Evolutionary conservation across 2,797 vertebrate genomes (phyloP).

Genomic region (Kryptopterus vitreolus): DNA sequence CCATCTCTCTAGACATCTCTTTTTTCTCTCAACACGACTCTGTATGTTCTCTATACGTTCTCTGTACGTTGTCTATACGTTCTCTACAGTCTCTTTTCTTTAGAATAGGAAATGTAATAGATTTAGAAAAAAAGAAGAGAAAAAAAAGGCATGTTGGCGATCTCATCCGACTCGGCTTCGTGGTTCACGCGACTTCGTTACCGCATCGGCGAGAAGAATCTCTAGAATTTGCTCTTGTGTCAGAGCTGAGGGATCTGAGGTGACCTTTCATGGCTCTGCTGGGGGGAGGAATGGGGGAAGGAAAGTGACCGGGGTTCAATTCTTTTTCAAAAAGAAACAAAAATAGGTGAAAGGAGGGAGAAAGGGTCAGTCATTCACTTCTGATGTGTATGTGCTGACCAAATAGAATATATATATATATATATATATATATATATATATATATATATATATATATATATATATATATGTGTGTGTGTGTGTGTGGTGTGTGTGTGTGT

Average conservation of each 20-base stretch:
- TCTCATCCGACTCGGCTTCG: not conserved
- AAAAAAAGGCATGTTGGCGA: not conserved
- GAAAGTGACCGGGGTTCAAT: slow-evolving; percentile 44
- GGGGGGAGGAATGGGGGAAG: slow-evolving; percentile 21
- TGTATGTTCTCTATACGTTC: too few relatives aligned
- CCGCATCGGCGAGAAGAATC: not conserved
- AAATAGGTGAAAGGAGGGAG: slow-evolving; percentile 23
- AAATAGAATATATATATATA: not conserved
- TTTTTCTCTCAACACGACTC: too few relatives aligned
- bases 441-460: too few relatives aligned
- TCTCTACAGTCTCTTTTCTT: too few relatives aligned
- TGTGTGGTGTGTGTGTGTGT: too few relatives aligned
- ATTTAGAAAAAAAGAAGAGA: too few relatives aligned
- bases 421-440: too few relatives aligned
- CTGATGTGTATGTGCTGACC: slow-evolving; percentile 16
- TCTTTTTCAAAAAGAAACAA: slow-evolving; percentile 35
- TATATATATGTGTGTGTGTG: too few relatives aligned
- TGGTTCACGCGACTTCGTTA: slow-evolving; percentile 6
- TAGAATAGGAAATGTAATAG: too few relatives aligned
- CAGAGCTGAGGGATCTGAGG: slow-evolving; percentile 29
- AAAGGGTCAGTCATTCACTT: slow-evolving; percentile 15
- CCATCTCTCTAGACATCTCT: too few relatives aligned
- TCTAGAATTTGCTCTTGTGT: slow-evolving; percentile 7
- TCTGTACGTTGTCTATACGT: too few relatives aligned
- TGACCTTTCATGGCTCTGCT: slow-evolving; percentile 40